Evolutionary conservation across 2,888 invertebrate genomes (phyloP).

Genomic region (Hyposoter dolosus): DNA sequence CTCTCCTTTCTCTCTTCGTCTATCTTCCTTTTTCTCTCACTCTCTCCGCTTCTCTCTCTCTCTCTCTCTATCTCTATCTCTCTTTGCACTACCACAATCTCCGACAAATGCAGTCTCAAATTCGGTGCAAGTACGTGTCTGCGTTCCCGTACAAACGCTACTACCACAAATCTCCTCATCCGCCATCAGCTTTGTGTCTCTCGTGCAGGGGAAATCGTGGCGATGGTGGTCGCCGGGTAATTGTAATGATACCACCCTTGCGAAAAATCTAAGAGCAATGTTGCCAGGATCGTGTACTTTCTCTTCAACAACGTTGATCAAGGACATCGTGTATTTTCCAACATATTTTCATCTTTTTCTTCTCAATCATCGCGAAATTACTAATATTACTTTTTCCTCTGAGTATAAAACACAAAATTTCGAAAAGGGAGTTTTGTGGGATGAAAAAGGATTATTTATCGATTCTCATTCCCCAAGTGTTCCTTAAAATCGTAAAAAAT

Average conservation of each 20-base stretch:
- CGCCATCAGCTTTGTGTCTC: constrained; percentile 29
- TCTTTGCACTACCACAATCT: constrained; percentile 48
- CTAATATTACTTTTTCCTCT: neutral
- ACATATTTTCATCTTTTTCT: neutral
- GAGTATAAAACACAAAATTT: neutral
- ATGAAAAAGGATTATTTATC: neutral
- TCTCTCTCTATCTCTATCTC: no score
- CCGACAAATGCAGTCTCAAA: constrained; percentile 52
- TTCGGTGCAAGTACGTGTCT: constrained; percentile 10
- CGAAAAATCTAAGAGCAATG: constrained; percentile 21
- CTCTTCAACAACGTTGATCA: neutral
- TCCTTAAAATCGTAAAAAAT: neutral
- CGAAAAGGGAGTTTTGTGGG: neutral
- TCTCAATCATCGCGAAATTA: neutral
- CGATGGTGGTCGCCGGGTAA: constrained; percentile 24
- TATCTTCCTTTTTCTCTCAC: constrained; percentile 54
- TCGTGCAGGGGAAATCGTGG: neutral
- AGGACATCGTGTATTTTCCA: neutral
- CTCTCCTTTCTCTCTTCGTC: constrained; percentile 69
- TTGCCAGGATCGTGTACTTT: neutral
- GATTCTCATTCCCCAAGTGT: neutral
- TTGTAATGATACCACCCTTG: constrained; percentile 8
- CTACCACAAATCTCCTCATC: constrained; percentile 47
- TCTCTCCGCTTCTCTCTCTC: constrained; percentile 35
- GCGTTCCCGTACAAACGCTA: constrained; percentile 7